Percentiles rank a stretch among this genome's conserved stretches.
phyloP scores from a whole-genome alignment of 2,113 vertebrate species.

The Zapornia atra region DNA sequence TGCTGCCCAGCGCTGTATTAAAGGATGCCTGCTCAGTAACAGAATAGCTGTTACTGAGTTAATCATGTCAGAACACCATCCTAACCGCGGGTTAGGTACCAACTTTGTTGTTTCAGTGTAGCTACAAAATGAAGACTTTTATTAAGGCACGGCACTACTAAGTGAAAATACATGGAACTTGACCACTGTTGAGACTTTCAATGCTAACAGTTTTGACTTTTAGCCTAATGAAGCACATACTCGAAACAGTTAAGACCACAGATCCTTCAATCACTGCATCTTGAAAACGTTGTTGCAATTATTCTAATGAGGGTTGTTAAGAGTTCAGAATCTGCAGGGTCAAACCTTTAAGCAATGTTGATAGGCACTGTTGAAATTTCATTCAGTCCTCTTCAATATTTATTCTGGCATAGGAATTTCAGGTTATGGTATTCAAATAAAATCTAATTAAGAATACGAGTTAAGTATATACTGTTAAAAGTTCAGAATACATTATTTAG shows the following conservation, averaged over 20 bases:
- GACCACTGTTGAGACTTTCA: neutral
- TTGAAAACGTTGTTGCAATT: neutral
- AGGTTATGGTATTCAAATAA: neutral
- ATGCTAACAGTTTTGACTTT: neutral
- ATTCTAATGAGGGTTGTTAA: neutral
- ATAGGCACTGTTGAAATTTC: neutral
- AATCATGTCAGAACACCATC: too few species aligned
- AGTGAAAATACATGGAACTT: neutral
- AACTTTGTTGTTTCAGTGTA: neutral
- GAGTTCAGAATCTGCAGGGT: neutral
- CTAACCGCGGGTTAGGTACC: too few species aligned
- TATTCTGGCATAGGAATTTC: neutral
- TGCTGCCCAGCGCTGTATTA: too few species aligned
- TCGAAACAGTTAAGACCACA: neutral
- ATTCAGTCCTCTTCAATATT: neutral
- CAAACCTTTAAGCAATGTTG: neutral
- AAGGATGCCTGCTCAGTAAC: too few species aligned
- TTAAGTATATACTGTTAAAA: neutral
- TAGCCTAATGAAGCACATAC: neutral
- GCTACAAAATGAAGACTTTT: neutral
- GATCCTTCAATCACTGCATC: neutral
- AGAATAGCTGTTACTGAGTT: too few species aligned
- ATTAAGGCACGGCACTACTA: neutral
- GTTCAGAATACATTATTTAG: neutral
- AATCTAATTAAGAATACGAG: neutral